A percentile compares a stretch with the other conserved stretches of the same genome.
phyloP scores from a whole-genome alignment of 2,888 invertebrate species.

The Protodeltote pygarga region DNA sequence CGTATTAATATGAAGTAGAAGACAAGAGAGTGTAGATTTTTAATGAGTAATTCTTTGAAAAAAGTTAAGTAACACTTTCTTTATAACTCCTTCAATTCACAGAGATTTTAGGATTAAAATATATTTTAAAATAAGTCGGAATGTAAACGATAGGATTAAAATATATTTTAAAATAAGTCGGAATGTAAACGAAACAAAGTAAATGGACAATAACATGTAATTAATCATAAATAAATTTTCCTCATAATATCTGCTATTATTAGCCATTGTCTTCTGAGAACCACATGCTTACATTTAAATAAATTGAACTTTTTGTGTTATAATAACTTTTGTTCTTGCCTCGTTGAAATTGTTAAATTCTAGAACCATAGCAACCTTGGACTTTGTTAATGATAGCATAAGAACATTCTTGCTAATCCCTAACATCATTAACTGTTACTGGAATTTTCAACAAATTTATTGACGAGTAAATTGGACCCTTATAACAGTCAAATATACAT shows the following conservation, averaged over 20 bases:
- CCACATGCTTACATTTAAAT: not conserved
- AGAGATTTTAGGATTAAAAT: no score
- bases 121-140: no score
- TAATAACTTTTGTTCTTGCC: not conserved
- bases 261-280: constrained; percentile 22
- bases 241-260: constrained; percentile 16
- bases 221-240: constrained; percentile 22
- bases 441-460: no score
- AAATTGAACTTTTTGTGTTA: not conserved
- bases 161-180: no score
- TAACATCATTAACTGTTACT: no score
- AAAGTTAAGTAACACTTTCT: no score
- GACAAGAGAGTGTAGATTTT: no score
- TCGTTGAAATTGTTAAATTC: not conserved
- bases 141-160: not conserved
- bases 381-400: not conserved
- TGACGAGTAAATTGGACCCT: no score
- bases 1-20: no score
- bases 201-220: constrained; percentile 13
- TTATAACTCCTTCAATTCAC: no score
- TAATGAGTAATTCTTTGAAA: no score
- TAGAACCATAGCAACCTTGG: not conserved
- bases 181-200: not conserved
- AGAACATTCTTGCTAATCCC: not conserved
- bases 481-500: not conserved